These are phyloP conservation scores for Rafetus swinhoei DNA, from an alignment of 2,113 vertebrate species.

Conservation along the genomic window DNA sequence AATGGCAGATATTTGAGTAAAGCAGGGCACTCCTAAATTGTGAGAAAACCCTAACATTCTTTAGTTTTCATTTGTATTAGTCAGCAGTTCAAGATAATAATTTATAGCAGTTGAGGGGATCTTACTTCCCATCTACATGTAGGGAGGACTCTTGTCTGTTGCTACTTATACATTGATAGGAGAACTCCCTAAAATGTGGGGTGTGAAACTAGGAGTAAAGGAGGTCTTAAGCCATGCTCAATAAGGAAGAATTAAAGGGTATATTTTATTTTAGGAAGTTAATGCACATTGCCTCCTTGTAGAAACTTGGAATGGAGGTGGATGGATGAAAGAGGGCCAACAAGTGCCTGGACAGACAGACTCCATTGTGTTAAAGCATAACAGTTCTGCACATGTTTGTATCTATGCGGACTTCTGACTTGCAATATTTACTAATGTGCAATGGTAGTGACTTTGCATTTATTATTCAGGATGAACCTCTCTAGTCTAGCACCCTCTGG, in stretches of 20 bases:
- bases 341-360: not conserved
- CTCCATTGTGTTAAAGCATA: not conserved
- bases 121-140: not conserved
- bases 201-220: not conserved
- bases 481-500: no score
- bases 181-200: not conserved
- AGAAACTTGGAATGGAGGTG: not conserved
- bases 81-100: not conserved
- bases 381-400: not conserved
- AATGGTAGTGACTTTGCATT: not conserved
- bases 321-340: not conserved
- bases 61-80: not conserved
- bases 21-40: not conserved
- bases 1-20: not conserved
- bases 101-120: not conserved
- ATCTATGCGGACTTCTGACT: not conserved
- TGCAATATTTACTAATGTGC: not conserved
- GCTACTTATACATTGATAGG: not conserved
- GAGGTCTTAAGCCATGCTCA: not conserved
- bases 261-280: not conserved
- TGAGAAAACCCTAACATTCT: not conserved
- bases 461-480: no score
- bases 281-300: not conserved
- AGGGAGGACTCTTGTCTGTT: not conserved
- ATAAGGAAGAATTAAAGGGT: not conserved